Evolutionary conservation across 2,113 vertebrate genomes (phyloP).

Genomic region (Lepisosteus oculatus): DNA sequence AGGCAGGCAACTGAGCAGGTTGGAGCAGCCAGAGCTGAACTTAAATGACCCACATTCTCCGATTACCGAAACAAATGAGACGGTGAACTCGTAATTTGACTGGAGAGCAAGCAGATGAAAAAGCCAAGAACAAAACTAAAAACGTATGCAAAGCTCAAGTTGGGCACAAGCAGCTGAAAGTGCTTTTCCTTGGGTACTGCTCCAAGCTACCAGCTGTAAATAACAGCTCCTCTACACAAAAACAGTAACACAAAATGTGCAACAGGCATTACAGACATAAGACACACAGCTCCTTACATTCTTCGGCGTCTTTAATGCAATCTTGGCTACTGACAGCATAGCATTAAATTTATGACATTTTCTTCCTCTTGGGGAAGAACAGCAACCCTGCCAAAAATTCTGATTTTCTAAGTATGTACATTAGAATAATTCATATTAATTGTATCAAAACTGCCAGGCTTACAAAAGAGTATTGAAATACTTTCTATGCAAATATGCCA

Average conservation of each 20-base stretch:
- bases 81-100: slow-evolving; percentile 45
- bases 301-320: no score
- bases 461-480: neutral
- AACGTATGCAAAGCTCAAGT: neutral
- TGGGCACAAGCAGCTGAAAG: no score
- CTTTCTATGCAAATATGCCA: neutral
- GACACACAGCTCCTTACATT: no score
- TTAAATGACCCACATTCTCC: slow-evolving; percentile 68
- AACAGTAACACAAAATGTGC: neutral
- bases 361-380: no score
- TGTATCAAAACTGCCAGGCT: neutral
- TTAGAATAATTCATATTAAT: no score
- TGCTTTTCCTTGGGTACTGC: neutral
- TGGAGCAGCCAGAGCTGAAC: slow-evolving; percentile 69
- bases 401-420: slow-evolving; percentile 1
- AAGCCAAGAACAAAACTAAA: slow-evolving; percentile 18
- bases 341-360: no score
- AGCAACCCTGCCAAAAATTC: slow-evolving; percentile 3
- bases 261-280: neutral
- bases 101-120: slow-evolving; percentile 32
- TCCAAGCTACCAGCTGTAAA: neutral
- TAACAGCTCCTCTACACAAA: neutral
- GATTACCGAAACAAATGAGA: slow-evolving; percentile 50
- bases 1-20: slow-evolving; percentile 64
- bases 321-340: no score